phyloP scores from a whole-genome alignment of 2,797 vertebrate species.

The Sarcoramphus papa region DNA sequence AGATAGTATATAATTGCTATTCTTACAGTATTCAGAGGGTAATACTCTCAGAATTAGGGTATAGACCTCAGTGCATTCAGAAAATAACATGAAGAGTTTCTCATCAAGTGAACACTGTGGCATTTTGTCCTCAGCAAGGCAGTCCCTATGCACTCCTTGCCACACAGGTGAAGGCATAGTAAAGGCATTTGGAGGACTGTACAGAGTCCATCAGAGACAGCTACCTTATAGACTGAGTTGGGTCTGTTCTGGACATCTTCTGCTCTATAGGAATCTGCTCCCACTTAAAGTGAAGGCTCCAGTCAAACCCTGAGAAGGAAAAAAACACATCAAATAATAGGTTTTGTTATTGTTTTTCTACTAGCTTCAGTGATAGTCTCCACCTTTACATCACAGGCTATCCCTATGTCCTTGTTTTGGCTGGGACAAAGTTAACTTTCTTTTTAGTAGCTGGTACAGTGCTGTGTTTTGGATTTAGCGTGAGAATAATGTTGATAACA shows the following conservation, averaged over 20 bases:
- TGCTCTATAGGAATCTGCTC: slow-evolving; percentile 98
- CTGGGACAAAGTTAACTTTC: too few relatives aligned
- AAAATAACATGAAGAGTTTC: neutral
- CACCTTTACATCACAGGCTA: neutral
- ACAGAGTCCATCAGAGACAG: neutral
- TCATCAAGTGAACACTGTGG: neutral
- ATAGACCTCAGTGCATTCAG: neutral
- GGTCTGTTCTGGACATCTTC: slow-evolving; percentile 93
- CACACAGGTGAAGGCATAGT: neutral
- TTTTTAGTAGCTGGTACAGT: too few relatives aligned
- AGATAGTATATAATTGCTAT: neutral
- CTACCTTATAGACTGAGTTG: slow-evolving; percentile 92
- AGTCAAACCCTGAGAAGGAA: slow-evolving; percentile 89
- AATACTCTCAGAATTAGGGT: neutral
- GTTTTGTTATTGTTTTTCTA: neutral
- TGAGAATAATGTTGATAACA: too few relatives aligned
- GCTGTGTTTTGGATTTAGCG: too few relatives aligned
- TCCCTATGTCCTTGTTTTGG: too few relatives aligned
- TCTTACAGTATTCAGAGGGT: neutral
- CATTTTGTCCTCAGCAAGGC: neutral
- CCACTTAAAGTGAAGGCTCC: slow-evolving; percentile 99
- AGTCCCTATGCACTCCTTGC: neutral
- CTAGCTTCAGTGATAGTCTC: neutral
- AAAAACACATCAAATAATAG: neutral
- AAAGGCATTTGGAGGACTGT: neutral